phyloP scores from a whole-genome alignment of 2,797 vertebrate genomes.

The Glossophaga mutica region DNA sequence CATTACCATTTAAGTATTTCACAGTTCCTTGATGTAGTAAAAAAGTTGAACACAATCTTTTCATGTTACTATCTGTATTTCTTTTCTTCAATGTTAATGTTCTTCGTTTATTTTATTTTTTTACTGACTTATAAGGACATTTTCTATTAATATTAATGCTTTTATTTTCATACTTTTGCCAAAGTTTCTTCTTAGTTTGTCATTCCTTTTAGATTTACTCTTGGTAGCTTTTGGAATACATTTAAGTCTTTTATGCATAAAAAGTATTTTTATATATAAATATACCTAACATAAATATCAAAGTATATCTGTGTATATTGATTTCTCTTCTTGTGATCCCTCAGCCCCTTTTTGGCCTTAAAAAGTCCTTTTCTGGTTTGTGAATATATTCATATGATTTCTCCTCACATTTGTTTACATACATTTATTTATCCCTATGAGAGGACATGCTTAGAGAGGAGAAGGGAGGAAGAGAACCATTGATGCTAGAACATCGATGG shows the following conservation, averaged over 20 bases:
- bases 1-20: not conserved
- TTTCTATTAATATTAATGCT: not conserved
- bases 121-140: not conserved
- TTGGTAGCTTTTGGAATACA: not conserved
- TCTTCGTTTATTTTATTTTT: not conserved
- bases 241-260: not conserved
- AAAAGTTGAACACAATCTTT: not conserved
- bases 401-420: not conserved
- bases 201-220: slow-evolving; percentile 28
- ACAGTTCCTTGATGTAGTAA: slow-evolving; percentile 5
- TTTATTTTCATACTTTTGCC: not conserved
- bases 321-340: not conserved
- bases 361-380: not conserved
- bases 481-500: too few relatives aligned
- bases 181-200: not conserved
- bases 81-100: not conserved
- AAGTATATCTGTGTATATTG: not conserved
- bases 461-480: too few relatives aligned
- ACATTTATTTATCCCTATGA: too few relatives aligned
- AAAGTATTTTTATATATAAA: not conserved
- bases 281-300: not conserved
- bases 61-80: not conserved
- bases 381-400: slow-evolving; percentile 6
- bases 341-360: not conserved
- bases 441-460: too few relatives aligned